phyloP scores from a whole-genome alignment of 2,113 vertebrate species.

The Phylloscopus trochiloides region DNA sequence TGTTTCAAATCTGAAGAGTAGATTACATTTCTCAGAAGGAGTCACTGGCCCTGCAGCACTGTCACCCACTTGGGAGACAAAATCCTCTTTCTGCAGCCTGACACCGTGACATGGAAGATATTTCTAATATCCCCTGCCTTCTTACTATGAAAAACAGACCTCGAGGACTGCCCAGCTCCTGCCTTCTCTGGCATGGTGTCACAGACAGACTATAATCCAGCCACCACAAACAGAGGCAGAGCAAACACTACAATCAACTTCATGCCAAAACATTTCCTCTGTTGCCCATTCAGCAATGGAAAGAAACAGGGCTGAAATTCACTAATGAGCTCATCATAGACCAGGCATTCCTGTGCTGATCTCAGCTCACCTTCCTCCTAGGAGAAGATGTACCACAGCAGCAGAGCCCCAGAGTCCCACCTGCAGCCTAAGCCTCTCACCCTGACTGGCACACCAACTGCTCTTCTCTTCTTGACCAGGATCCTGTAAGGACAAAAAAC shows the following conservation, averaged over 20 bases:
- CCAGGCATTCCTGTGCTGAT: not conserved
- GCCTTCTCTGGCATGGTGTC: not conserved
- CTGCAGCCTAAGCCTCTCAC: not conserved
- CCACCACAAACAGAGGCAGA: not conserved
- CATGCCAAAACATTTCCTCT: not conserved
- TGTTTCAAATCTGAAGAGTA: not conserved
- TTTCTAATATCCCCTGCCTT: not conserved
- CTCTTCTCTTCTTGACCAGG: not conserved
- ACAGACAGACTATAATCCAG: not conserved
- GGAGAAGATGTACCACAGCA: not conserved
- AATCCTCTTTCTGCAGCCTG: not conserved
- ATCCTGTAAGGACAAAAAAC: not conserved
- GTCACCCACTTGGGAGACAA: not conserved
- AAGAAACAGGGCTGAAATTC: not conserved
- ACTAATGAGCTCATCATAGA: not conserved
- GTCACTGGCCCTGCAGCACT: not conserved
- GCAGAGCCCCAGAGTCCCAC: not conserved
- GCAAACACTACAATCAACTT: not conserved
- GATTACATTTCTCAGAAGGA: not conserved
- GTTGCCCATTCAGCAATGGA: not conserved
- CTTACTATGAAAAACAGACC: not conserved
- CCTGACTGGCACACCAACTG: not conserved
- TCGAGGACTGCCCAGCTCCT: not conserved
- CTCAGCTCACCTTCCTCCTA: not conserved
- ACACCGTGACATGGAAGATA: not conserved